These are phyloP conservation scores for Apaloderma vittatum DNA, from an alignment of 2,113 vertebrate species.

Conservation along the genomic window DNA sequence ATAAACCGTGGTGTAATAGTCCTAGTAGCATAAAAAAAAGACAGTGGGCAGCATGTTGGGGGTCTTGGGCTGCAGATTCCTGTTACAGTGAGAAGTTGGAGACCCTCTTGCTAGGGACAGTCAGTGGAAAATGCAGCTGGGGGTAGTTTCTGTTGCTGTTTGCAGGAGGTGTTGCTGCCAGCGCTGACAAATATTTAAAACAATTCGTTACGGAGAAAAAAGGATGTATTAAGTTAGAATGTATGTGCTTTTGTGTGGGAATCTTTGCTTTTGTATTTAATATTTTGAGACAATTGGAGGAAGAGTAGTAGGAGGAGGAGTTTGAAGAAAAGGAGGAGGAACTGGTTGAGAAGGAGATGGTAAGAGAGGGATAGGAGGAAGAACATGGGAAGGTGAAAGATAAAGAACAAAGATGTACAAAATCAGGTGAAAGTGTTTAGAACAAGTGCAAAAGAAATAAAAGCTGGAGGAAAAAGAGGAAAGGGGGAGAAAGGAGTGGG, in stretches of 20 bases:
- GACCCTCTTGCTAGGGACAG: fast-evolving
- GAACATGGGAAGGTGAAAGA: neutral
- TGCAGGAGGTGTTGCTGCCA: neutral
- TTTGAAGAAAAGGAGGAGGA: neutral
- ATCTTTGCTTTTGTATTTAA: fast-evolving
- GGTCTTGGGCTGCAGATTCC: neutral
- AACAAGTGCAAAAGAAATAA: neutral
- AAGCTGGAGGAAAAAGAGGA: neutral
- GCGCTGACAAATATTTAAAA: neutral
- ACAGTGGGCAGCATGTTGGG: neutral
- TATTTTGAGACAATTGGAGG: neutral
- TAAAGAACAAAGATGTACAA: neutral
- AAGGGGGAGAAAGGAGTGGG: neutral
- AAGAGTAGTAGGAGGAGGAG: neutral
- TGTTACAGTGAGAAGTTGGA: neutral
- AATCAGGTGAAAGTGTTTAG: neutral
- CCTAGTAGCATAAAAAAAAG: neutral
- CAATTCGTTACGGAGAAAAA: neutral
- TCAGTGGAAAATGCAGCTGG: neutral
- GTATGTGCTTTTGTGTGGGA: neutral
- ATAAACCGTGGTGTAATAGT: neutral
- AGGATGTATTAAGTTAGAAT: neutral
- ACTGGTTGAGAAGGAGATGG: neutral
- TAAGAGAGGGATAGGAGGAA: neutral
- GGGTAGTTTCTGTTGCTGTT: neutral